Percentiles rank a stretch among this genome's conserved stretches.
These are phyloP conservation scores for Dendropsophus ebraccatus DNA, from an alignment of 2,113 vertebrate genomes.

Conservation along the genomic window DNA sequence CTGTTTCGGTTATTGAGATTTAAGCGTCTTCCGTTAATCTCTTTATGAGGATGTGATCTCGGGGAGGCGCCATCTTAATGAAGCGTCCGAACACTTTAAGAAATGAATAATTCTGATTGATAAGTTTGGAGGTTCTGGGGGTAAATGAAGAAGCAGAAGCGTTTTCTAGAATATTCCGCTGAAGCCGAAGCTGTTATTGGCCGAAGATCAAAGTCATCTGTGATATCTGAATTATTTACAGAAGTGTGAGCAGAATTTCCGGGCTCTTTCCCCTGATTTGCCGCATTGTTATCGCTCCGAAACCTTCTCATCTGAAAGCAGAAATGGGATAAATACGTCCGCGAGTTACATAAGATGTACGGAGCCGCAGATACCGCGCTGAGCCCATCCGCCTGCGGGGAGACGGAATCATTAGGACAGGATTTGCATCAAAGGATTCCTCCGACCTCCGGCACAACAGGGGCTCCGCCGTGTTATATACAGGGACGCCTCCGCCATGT, in stretches of 20 bases:
- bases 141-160: neutral
- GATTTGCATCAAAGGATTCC: constrained; percentile 33
- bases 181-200: neutral
- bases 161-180: neutral
- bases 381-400: constrained; percentile 19
- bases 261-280: neutral
- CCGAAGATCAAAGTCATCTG: neutral
- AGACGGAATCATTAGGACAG: constrained; percentile 24
- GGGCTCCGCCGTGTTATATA: constrained; percentile 1
- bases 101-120: neutral
- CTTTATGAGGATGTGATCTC: no score
- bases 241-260: neutral
- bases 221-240: neutral
- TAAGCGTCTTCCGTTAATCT: no score
- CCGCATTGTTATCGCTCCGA: neutral
- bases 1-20: no score
- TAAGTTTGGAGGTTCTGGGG: neutral
- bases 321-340: constrained; percentile 26
- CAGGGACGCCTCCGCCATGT: no score
- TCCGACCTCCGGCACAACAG: neutral
- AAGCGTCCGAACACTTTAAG: neutral
- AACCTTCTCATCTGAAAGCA: neutral
- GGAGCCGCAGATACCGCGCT: constrained; percentile 18
- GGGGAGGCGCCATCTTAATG: no score
- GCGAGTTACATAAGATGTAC: constrained; percentile 23